Conservation (phyloP, 2,888 invertebrate genomes). For the Chelonus formosanus region DNA sequence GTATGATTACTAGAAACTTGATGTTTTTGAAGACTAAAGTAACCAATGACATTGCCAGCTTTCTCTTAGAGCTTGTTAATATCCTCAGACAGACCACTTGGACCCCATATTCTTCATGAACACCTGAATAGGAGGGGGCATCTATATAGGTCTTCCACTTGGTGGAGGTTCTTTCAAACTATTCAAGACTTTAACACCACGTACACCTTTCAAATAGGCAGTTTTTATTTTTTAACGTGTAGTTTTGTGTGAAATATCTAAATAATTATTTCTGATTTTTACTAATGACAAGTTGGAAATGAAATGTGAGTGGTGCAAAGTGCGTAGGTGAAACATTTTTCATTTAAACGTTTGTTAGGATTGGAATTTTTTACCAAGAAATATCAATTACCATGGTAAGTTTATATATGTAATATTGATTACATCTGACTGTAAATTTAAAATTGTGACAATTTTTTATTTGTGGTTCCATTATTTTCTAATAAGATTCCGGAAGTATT, state of each 20-base stretch:
- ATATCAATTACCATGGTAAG: conserved; percentile 26
- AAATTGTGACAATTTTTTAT: not conserved
- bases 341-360: conserved; percentile 9
- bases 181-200: conserved; percentile 44
- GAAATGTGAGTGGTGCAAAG: conserved; percentile 35
- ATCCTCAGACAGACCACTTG: conserved; percentile 19
- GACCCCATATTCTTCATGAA: conserved; percentile 19
- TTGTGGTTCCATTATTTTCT: too few species aligned
- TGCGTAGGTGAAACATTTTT: conserved; percentile 36
- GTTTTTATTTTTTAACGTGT: conserved; percentile 12
- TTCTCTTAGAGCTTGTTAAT: conserved; percentile 49
- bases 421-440: conserved; percentile 18
- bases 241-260: conserved; percentile 4
- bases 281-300: conserved; percentile 3
- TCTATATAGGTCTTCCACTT: conserved; percentile 57
- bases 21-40: not conserved
- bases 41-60: conserved; percentile 40
- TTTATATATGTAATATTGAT: conserved; percentile 11
- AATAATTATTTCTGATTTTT: not conserved
- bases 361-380: conserved; percentile 25
- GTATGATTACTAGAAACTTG: not conserved
- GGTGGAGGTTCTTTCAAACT: conserved; percentile 55
- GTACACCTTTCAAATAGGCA: not conserved
- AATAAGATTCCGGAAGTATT: conserved; percentile 6
- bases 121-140: conserved; percentile 50